Percentiles rank a stretch among this genome's conserved stretches.
These are phyloP conservation scores for Coecobrya sp. DNA, from an alignment of 2,888 invertebrate genomes.

Conservation along the genomic window DNA sequence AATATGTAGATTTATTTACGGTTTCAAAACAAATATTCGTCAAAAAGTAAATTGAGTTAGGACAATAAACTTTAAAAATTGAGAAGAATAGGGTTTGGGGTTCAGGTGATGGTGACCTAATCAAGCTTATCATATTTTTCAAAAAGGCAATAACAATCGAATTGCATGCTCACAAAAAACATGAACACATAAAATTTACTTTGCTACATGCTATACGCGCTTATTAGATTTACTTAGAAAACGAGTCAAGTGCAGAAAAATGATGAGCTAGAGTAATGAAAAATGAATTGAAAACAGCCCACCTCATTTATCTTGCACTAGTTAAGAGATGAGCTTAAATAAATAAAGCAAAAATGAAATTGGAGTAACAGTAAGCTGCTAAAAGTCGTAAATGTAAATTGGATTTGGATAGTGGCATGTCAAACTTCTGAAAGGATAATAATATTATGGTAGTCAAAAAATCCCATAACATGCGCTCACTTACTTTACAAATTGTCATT, in stretches of 20 bases:
- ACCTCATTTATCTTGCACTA: constrained; percentile 68
- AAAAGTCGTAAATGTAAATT: constrained; percentile 76
- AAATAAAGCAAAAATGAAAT: constrained; percentile 63
- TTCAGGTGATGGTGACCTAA: constrained; percentile 55
- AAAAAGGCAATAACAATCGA: constrained; percentile 54
- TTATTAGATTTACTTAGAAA: constrained; percentile 53
- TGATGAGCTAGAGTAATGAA: constrained; percentile 69
- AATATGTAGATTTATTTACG: constrained; percentile 37
- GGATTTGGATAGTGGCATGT: constrained; percentile 70
- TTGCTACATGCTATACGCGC: not conserved
- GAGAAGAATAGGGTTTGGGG: constrained; percentile 36
- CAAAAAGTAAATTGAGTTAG: constrained; percentile 46
- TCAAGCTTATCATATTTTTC: constrained; percentile 69
- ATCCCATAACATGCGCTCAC: not conserved
- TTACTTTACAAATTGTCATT: constrained; percentile 18
- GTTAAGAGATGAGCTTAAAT: constrained; percentile 52
- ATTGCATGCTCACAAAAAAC: constrained; percentile 36
- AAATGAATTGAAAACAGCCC: constrained; percentile 73
- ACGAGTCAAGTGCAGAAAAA: constrained; percentile 40
- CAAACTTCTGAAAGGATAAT: constrained; percentile 7
- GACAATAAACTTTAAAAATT: constrained; percentile 18
- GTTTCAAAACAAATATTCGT: constrained; percentile 26
- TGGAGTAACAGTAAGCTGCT: constrained; percentile 72
- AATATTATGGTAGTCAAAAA: constrained; percentile 30
- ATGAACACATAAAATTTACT: not conserved